Base-by-base conservation (phyloP, 2,113 vertebrate genomes). In the Tenrec ecaudatus region DNA sequence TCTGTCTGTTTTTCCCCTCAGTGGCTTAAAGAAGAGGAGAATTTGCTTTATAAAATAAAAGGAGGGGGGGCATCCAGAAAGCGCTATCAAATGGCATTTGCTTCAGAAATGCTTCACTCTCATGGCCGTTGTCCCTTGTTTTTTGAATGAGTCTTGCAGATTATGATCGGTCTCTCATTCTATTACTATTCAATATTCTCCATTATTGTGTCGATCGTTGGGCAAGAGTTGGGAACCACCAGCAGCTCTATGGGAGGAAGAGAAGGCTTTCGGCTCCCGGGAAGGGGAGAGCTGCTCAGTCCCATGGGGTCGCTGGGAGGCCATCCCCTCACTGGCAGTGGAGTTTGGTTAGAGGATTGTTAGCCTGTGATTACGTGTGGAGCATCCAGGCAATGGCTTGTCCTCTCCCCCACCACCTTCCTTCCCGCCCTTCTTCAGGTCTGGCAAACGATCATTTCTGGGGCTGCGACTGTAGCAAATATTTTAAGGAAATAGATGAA, bases 401-500 rank as follows among this genome's bases (percentile, higher is more conserved):
- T 91, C 89, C 79, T 82, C n/a, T 31, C 12, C 20, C 1, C 16
- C 88, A 75, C 0, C 76, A 47, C 25, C 1, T 1, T 14, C 92
- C 82, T 92, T 82, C 47, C 27, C 73, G 94, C 60, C 62, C 17
- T 95, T 94, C 89, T 83, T 96, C 27, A 40, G 85, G 62, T 78
- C 73, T 27, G 43, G 33, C 68, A 62, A 94, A 94, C 85, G 69
- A 76, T 88, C 91, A 81, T 82, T 96, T 95, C 93, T 75, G 12
- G 79, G 79, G 22, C 33, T 47, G 36, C 94, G 94, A 86, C 96
- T 97, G 81, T 89, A 95, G 27, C 75, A 96, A 92, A 75, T 14
- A 14, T 86, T 94, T 94, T 27, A 31, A 93, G 47, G 93, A 96
- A 97, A 97, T 96, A 94, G 92, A 88, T 95, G 6, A 8, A 53